Base-by-base conservation (phyloP, 2,113 vertebrate species). In the Caloenas nicobarica region DNA sequence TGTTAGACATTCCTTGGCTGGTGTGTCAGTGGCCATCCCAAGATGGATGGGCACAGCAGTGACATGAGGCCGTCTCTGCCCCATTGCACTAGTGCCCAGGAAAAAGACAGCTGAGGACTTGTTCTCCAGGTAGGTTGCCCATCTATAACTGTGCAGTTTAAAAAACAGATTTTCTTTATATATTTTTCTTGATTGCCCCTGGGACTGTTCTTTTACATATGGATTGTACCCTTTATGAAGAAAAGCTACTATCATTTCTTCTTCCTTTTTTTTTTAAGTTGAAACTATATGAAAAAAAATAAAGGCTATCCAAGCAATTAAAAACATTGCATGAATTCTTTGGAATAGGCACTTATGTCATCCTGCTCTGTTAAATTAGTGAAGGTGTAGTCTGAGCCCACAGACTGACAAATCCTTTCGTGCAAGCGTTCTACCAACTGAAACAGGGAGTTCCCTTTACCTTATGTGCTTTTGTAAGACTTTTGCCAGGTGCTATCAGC, bases 401-500 rank as follows among this genome's bases (percentile, higher is more conserved):
- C 31, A 66, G 56, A 51, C 11, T 80, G 56, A 78, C 65, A 87
- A 91, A 83, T 38, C 2, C 48, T 81, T 92, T 77, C 1, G 0
- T 60, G 29, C 44, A 93, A 94, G n/a, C 10, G 25, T 87, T 82
- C 54, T 80, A 79, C 94, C 72, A 83, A 48, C 15, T 0, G 2
- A 92, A 91, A 91, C 3, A 7, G 38, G 44, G 85, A 85, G 42
- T 74, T 93, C 36, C 46, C 17, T 33, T 89, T 65, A 54, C 6
- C 24, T 81, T 76, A 78, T 36, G 53, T 0, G 5, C 40, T 76
- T 95, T 71, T 60, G 21, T 33, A 64, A 90, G 68, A 61, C 33
- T 84, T 95, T 74, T 93, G 68, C 85, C 89, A 92, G 80, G 77
- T 86, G 48, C 83, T 93, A 74, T 95, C 83, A 70, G 56, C 88